Base-by-base conservation (phyloP, 2,113 vertebrate genomes). In the Anolis carolinensis region DNA sequence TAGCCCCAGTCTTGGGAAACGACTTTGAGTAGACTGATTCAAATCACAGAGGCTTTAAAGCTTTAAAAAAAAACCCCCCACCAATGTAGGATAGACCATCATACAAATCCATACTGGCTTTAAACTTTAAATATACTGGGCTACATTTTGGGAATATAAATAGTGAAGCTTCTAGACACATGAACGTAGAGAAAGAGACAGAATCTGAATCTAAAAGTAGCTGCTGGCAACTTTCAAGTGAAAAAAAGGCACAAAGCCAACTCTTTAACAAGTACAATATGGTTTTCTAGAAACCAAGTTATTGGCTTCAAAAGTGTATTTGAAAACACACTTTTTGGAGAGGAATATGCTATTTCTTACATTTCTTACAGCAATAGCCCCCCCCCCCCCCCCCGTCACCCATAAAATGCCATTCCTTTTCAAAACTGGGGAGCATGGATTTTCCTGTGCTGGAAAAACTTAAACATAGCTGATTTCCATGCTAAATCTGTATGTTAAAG, bases 11-110 rank as follows among this genome's bases (percentile, higher is more conserved):
- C 50, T 52, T 5, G n/a, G n/a, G n/a, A n/a, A n/a, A n/a, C n/a
- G n/a, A n/a, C n/a, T n/a, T n/a, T n/a, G n/a, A n/a, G n/a, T n/a
- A n/a, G n/a, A n/a, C n/a, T n/a, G n/a, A n/a, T n/a, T n/a, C n/a
- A n/a, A n/a, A n/a, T n/a, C n/a, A n/a, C 50, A 5, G 10, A 5
- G 5, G 59, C 59, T 63, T 63, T 63, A 14, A 63, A 63, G 59
- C 87, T 62, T 87, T 82, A 79, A 85, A 85, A n/a, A 62, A 25
- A 18, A n/a, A n/a, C n/a, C n/a, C n/a, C n/a, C n/a, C n/a, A 78
- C 36, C 55, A 50, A 39, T 39, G 81, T 20, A 32, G 62, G 39
- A 59, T 68, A 79, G 62, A 14, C 74, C 36, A 48, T 62, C 62
- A 52, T 72, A 30, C 23, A 82, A 34, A 76, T 34, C 48, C 75